Evolutionary conservation across 1,140 invertebrate genomes (phyloP).

Genomic region (Bombyx mori): ASM3026992v2 NC_085118.1:14225501-14226000

Average conservation of each 20-base stretch:
- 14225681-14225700: conserved; percentile 76
- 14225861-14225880: conserved; percentile 94
- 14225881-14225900: conserved; percentile 86
- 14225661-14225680: conserved; percentile 79
- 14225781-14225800: conserved; percentile 82
- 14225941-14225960: conserved; percentile 90
- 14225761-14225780: conserved; percentile 77
- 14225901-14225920: conserved; percentile 85
- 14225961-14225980: conserved; percentile 90
- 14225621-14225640: conserved; percentile 81
- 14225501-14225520: conserved; percentile 85
- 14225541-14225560: conserved; percentile 78
- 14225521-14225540: conserved; percentile 82
- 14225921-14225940: conserved; percentile 88
- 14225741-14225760: conserved; percentile 84
- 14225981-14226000: conserved; percentile 90
- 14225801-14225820: conserved; percentile 82
- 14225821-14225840: conserved; percentile 91
- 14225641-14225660: conserved; percentile 83
- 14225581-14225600: conserved; percentile 84
- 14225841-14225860: conserved; percentile 86
- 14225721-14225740: conserved; percentile 86
- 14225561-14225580: conserved; percentile 83
- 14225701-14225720: conserved; percentile 85
- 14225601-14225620: conserved; percentile 85